A percentile compares a stretch with the other conserved stretches of the same genome.
Conservation (phyloP, 2,888 invertebrate genomes). For the Tipula vernalis region DNA sequence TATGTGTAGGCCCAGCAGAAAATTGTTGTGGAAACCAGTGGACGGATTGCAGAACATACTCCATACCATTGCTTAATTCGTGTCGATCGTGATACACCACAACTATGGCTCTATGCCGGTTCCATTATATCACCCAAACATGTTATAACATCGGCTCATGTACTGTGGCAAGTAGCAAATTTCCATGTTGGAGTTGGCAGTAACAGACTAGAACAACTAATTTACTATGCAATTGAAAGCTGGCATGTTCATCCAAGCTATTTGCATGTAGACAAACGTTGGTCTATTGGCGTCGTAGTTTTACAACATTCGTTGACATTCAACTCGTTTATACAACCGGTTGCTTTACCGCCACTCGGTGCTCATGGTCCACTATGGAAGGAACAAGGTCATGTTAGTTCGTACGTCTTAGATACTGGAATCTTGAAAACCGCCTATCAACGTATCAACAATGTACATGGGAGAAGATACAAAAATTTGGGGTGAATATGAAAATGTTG, state of each 20-base stretch:
- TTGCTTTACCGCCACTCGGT: not conserved
- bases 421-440: not conserved
- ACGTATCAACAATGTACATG: not conserved
- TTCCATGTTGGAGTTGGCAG: not conserved
- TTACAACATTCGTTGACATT: not conserved
- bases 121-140: not conserved
- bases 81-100: not conserved
- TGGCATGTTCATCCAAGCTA: not conserved
- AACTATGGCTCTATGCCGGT: not conserved
- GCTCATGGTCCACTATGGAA: not conserved
- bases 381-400: not conserved
- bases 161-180: not conserved
- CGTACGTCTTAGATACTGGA: not conserved
- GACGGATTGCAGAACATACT: not conserved
- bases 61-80: not conserved
- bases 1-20: not conserved
- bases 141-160: not conserved
- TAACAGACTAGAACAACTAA: not conserved
- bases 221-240: not conserved
- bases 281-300: not conserved
- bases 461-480: not conserved
- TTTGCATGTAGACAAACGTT: not conserved
- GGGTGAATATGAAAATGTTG: not conserved
- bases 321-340: not conserved
- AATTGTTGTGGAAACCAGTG: not conserved